phyloP scores from a whole-genome alignment of 2,797 vertebrate genomes.

The Anolis apletophallus region DNA sequence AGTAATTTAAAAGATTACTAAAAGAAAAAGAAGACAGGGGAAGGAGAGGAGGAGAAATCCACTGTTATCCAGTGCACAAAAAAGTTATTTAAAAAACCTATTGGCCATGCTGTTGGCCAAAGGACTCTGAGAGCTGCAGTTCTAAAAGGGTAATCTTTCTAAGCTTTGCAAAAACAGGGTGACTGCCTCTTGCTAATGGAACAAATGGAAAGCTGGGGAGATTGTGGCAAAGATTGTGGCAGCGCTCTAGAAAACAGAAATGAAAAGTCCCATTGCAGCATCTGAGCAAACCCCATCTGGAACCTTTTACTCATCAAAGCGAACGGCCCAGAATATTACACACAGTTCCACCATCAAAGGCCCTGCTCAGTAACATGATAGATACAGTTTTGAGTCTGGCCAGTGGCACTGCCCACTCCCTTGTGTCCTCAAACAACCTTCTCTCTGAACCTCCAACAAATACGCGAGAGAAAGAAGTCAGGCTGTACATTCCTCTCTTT shows the following conservation, averaged over 20 bases:
- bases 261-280: conserved; percentile 16
- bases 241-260: conserved; percentile 15
- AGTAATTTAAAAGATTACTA: no score
- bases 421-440: conserved; percentile 27
- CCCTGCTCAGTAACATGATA: conserved; percentile 23
- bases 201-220: background rate
- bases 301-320: conserved; percentile 38
- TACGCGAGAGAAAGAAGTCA: background rate
- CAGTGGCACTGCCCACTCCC: conserved; percentile 18
- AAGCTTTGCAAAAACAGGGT: background rate
- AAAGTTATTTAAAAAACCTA: no score
- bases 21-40: no score
- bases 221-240: conserved; percentile 10
- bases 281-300: conserved; percentile 7
- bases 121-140: no score
- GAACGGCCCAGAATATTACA: conserved; percentile 29
- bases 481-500: background rate
- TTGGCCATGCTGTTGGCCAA: no score
- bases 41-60: no score
- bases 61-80: no score
- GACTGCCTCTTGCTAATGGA: conserved; percentile 9
- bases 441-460: conserved; percentile 1
- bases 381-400: conserved; percentile 21
- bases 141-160: background rate
- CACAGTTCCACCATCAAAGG: conserved; percentile 32